A percentile compares a stretch with the other conserved stretches of the same genome.
Conservation (phyloP, 2,113 vertebrate species). For the Caretta caretta region DNA sequence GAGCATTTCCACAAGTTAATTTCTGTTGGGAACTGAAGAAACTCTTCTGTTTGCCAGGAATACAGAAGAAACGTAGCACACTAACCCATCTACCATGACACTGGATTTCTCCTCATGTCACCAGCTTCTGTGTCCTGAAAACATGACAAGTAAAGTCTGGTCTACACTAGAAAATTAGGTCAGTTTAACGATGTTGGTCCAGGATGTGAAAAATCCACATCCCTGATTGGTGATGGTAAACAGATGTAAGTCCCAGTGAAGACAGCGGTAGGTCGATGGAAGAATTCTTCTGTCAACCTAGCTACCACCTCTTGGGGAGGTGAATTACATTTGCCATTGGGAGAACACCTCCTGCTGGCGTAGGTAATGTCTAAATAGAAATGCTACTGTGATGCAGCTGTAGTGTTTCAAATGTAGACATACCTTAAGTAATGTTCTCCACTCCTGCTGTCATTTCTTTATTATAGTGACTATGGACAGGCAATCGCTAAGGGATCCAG, state of each 20-base stretch:
- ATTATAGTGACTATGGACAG: neutral
- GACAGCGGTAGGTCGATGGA: neutral
- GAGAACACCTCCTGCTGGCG: neutral
- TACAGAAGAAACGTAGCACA: neutral
- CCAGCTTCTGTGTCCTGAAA: neutral
- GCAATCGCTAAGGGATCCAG: neutral
- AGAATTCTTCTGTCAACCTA: neutral
- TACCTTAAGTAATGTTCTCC: neutral
- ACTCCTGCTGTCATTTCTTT: conserved; percentile 12
- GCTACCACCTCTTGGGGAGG: neutral
- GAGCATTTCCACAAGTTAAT: neutral
- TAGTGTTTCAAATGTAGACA: neutral
- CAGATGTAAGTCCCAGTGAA: neutral
- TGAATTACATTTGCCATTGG: neutral
- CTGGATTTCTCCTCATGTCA: neutral
- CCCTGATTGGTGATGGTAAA: neutral
- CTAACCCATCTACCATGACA: neutral
- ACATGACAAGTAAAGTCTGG: neutral
- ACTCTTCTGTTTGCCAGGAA: neutral
- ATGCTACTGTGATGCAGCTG: neutral
- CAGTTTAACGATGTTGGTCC: no score
- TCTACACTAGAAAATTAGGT: no score
- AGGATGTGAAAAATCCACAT: neutral
- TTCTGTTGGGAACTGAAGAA: neutral
- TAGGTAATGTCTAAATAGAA: neutral